phyloP scores from a whole-genome alignment of 2,888 invertebrate genomes.

The Netelia inedita region DNA sequence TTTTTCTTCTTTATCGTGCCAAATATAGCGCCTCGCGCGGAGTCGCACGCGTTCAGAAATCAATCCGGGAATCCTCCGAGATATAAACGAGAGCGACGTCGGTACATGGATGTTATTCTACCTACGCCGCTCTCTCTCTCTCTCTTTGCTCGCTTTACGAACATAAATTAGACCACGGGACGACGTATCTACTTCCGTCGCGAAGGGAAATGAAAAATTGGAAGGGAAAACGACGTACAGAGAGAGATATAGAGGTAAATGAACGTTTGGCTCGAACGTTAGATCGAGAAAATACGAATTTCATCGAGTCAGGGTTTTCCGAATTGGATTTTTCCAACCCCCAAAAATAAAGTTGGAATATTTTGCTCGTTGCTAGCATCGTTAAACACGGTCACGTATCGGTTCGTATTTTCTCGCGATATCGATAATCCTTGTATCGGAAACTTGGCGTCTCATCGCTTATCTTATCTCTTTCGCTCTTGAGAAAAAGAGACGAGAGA shows the following conservation, averaged over 20 bases:
- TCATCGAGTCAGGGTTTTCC: too few species aligned
- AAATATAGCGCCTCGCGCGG: constrained; percentile 41
- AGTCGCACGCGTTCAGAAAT: constrained; percentile 60
- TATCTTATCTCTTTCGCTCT: constrained; percentile 14
- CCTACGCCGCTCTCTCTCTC: constrained; percentile 29
- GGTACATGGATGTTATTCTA: constrained; percentile 18
- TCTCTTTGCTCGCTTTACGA: neutral
- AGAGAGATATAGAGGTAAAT: neutral
- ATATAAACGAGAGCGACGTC: constrained; percentile 31
- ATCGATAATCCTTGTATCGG: constrained; percentile 52
- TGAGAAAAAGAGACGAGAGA: neutral
- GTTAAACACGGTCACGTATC: constrained; percentile 41
- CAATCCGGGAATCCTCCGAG: constrained; percentile 45
- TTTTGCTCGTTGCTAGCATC: neutral
- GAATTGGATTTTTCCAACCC: too few species aligned
- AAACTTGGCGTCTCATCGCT: constrained; percentile 45
- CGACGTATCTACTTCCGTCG: constrained; percentile 56
- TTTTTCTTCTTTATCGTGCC: constrained; percentile 58
- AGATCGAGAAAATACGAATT: neutral
- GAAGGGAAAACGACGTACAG: constrained; percentile 3
- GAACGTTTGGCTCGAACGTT: neutral
- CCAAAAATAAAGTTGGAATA: too few species aligned
- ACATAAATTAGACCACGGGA: constrained; percentile 55
- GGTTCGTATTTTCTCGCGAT: neutral
- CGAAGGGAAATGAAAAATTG: constrained; percentile 47